phyloP scores from a whole-genome alignment of 2,888 invertebrate species.

The Phalera bucephala region DNA sequence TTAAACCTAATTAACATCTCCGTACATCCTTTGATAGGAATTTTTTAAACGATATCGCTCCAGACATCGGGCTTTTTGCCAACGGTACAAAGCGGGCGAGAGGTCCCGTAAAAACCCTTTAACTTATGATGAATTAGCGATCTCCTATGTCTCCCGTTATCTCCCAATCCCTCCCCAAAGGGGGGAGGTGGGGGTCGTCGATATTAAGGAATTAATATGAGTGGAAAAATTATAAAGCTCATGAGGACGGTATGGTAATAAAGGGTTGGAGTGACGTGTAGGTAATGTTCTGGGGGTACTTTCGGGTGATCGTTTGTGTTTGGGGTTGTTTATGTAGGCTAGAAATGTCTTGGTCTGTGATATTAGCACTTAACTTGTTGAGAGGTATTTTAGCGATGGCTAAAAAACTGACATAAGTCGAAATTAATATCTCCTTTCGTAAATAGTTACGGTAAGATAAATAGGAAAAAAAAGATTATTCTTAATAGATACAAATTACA shows the following conservation, averaged over 20 bases:
- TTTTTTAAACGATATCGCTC: conserved; percentile 67
- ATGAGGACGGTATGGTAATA: conserved; percentile 18
- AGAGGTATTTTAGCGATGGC: too few relatives aligned
- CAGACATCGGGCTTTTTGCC: conserved; percentile 61
- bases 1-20: conserved; percentile 73
- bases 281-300: too few relatives aligned
- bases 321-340: neutral
- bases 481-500: too few relatives aligned
- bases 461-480: too few relatives aligned
- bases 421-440: too few relatives aligned
- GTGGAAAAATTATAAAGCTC: conserved; percentile 66
- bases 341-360: neutral
- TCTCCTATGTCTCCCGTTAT: conserved; percentile 82
- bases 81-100: conserved; percentile 62
- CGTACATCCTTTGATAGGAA: conserved; percentile 50
- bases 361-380: neutral
- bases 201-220: conserved; percentile 79
- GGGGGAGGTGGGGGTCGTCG: conserved; percentile 49
- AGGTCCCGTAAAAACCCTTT: conserved; percentile 78
- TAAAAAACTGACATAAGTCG: too few relatives aligned
- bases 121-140: conserved; percentile 84
- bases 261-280: conserved; percentile 10
- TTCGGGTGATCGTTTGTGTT: neutral
- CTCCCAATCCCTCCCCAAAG: conserved; percentile 47
- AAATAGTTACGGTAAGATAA: too few relatives aligned